phyloP scores from a whole-genome alignment of 1,140 invertebrate genomes.

The Drosophila quadrilineata region DNA sequence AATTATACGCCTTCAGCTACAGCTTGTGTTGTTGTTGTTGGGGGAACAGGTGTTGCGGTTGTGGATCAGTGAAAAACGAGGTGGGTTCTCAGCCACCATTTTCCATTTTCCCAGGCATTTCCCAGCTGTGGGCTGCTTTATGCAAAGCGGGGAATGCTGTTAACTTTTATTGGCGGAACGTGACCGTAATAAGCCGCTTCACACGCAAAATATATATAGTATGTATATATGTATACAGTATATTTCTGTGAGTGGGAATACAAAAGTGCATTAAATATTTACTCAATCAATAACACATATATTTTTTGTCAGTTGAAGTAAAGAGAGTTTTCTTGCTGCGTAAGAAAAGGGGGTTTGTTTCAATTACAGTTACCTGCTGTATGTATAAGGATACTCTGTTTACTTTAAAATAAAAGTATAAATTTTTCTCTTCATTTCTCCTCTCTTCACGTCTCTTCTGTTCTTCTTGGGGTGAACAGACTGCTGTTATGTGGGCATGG shows the following conservation, averaged over 20 bases:
- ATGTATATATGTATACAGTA: no score
- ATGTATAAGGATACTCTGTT: conserved; percentile 5
- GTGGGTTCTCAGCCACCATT: no score
- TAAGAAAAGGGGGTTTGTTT: not conserved
- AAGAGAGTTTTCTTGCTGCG: no score
- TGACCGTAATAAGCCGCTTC: conserved; percentile 42
- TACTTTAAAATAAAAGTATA: conserved; percentile 18
- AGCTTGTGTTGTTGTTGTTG: not conserved
- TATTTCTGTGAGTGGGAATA: conserved; percentile 29
- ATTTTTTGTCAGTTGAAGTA: not conserved
- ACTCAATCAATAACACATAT: conserved; percentile 46
- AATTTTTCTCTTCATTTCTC: no score
- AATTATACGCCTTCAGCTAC: conserved; percentile 20
- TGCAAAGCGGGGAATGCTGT: conserved; percentile 35
- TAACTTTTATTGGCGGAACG: conserved; percentile 48
- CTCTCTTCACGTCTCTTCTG: not conserved
- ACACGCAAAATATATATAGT: conserved; percentile 34
- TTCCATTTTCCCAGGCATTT: not conserved
- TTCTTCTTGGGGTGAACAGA: not conserved
- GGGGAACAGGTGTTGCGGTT: conserved; percentile 19
- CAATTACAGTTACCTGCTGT: conserved; percentile 36
- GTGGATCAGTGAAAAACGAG: no score
- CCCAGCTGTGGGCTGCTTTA: not conserved
- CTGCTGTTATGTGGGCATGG: not conserved
- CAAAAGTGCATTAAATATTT: conserved; percentile 49